Evolutionary conservation across 2,797 vertebrate genomes (phyloP).

Genomic region (Epinephelus awoara): DNA sequence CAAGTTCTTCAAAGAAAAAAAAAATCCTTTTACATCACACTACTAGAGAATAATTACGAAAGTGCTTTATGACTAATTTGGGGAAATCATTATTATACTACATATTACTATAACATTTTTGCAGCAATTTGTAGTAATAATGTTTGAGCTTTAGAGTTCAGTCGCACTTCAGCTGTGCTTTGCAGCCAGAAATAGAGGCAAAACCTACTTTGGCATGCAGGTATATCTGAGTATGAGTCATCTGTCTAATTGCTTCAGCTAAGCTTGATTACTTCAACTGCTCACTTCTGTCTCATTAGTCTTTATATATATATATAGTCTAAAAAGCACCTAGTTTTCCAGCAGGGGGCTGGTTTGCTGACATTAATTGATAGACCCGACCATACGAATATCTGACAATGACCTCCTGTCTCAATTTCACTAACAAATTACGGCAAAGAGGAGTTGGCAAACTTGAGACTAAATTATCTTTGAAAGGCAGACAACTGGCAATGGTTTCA

Average conservation of each 20-base stretch:
- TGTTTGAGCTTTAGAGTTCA: background rate
- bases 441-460: background rate
- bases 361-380: background rate
- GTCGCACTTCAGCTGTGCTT: slow-evolving; percentile 7
- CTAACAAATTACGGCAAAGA: slow-evolving; percentile 8
- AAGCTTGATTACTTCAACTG: slow-evolving; percentile 34
- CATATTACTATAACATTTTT: too few relatives aligned
- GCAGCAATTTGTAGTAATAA: background rate
- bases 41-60: background rate
- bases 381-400: slow-evolving; percentile 6
- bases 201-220: background rate
- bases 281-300: slow-evolving; percentile 42
- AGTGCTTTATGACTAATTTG: background rate
- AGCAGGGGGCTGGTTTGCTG: background rate
- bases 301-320: slow-evolving; percentile 20
- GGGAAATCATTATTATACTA: too few relatives aligned
- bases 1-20: background rate
- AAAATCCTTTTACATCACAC: background rate
- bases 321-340: slow-evolving; percentile 15
- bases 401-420: slow-evolving; percentile 2
- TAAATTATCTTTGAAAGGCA: background rate
- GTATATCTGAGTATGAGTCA: slow-evolving; percentile 41
- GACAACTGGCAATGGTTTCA: background rate
- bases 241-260: slow-evolving; percentile 53
- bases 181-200: slow-evolving; percentile 20